Percentiles rank a stretch among this genome's conserved stretches.
Conservation (phyloP, 2,888 invertebrate species). For the Drosophila cracens region DNA sequence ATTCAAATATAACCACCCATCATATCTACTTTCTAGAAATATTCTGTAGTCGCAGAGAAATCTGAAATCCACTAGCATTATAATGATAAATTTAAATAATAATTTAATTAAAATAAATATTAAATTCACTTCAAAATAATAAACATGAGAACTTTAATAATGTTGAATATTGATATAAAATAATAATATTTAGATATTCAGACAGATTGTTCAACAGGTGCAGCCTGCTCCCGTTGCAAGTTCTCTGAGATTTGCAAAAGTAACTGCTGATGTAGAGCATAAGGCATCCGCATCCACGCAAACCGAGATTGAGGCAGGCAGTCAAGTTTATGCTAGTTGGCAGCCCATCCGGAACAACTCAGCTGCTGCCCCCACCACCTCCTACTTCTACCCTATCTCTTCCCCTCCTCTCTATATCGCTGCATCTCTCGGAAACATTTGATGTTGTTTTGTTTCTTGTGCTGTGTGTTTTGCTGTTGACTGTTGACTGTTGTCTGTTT, state of each 20-base stretch:
- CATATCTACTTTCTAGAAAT: not conserved
- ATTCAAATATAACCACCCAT: not conserved
- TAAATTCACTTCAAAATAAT: not conserved
- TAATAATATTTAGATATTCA: not conserved
- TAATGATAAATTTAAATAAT: no score
- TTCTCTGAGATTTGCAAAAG: not conserved
- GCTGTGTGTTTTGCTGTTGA: constrained; percentile 6
- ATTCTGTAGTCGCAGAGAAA: no score
- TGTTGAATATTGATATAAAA: not conserved
- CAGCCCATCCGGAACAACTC: constrained; percentile 28
- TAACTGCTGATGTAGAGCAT: not conserved
- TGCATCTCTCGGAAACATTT: not conserved
- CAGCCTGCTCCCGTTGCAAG: not conserved
- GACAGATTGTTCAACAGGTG: not conserved
- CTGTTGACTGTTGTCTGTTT: constrained; percentile 14
- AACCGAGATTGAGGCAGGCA: constrained; percentile 10
- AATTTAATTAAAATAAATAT: no score
- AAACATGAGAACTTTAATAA: not conserved
- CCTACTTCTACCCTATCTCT: not conserved
- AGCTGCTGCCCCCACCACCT: not conserved
- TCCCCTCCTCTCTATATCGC: not conserved
- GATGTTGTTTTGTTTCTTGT: constrained; percentile 30
- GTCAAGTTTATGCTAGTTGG: constrained; percentile 45
- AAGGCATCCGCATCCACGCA: not conserved
- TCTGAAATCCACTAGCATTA: no score